Evolutionary conservation across 1,140 invertebrate genomes (phyloP), one percentile per base, ranked within the genome.

Genomic region (Brachystomella parvula): DNA sequence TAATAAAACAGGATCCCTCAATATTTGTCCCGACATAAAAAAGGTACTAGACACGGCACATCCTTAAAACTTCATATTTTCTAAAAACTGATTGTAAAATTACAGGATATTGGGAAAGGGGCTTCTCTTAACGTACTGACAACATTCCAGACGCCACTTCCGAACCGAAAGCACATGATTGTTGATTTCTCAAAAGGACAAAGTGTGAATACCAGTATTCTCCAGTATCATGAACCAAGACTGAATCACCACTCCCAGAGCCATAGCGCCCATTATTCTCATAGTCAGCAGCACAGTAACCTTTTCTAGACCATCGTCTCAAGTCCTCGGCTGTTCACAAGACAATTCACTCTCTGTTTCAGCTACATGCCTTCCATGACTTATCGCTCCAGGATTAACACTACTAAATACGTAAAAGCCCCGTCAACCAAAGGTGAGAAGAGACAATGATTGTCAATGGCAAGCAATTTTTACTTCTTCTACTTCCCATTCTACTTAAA

Each of bases 1-100:
- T 56, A 72, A 70, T 70, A 72, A 72, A 70, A 72, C 71, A 6
- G 71, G 35, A 63, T 72, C 71, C 32, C 68, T 72, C 57, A 72
- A 72, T 49, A 70, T 68, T 70, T 72, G 53, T 62, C 66, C 68
- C 47, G 71, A 70, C 33, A 67, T 70, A 59, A 72, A 72, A 68
- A 70, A 69, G 68, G 71, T 70, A 65, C n/a, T 61, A 21, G 21
- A 47, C 15, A 15, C 44, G 44, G 15, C 15, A 47, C 15, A 47
- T 15, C 15, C 21, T 47, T 21, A 15, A 47, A 15, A 47, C 21
- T 47, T 15, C 15, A 15, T 47, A 47, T 47, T 47, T 47, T 47
- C n/a, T n/a, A n/a, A n/a, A n/a, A n/a, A n/a, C n/a, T 47, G 21
- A 28, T 64, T 31, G 57, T n/a, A 17, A 61, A 64, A 60, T 65